Evolutionary conservation across 2,888 invertebrate genomes (phyloP).

Genomic region (Tetheella fluctuosa): DNA sequence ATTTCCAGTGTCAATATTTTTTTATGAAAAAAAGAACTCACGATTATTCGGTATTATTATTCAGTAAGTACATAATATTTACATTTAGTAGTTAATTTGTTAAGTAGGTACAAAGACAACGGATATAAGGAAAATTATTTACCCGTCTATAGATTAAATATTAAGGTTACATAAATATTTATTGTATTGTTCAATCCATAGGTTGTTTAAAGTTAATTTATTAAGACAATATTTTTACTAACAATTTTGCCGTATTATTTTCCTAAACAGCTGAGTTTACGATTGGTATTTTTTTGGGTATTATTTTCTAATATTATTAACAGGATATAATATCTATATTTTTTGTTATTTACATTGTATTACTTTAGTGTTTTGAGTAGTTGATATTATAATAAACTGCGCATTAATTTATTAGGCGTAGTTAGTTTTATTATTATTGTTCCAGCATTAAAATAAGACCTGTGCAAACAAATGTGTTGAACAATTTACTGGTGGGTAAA

Average conservation of each 20-base stretch:
- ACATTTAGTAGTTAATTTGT: background rate
- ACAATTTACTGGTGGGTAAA: background rate
- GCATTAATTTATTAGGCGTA: background rate
- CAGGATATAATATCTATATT: too few relatives aligned
- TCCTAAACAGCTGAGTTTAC: background rate
- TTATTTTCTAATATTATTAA: background rate
- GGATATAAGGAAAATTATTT: too few relatives aligned
- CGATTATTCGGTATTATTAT: background rate
- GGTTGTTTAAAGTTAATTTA: too few relatives aligned
- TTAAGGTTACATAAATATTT: too few relatives aligned
- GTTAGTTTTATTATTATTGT: background rate
- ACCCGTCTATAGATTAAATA: too few relatives aligned
- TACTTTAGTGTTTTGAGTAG: too few relatives aligned
- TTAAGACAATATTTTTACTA: too few relatives aligned
- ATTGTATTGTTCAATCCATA: too few relatives aligned
- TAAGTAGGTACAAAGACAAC: too few relatives aligned
- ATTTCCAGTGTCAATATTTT: background rate
- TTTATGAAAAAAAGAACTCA: background rate
- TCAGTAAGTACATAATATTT: background rate
- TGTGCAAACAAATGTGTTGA: background rate
- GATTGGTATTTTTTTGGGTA: background rate
- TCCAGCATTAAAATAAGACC: background rate
- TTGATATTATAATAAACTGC: too few relatives aligned
- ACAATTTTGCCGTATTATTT: background rate
- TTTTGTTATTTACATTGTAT: too few relatives aligned